Evolutionary conservation across 2,113 vertebrate genomes (phyloP).

Genomic region (Xerus inauris): DNA sequence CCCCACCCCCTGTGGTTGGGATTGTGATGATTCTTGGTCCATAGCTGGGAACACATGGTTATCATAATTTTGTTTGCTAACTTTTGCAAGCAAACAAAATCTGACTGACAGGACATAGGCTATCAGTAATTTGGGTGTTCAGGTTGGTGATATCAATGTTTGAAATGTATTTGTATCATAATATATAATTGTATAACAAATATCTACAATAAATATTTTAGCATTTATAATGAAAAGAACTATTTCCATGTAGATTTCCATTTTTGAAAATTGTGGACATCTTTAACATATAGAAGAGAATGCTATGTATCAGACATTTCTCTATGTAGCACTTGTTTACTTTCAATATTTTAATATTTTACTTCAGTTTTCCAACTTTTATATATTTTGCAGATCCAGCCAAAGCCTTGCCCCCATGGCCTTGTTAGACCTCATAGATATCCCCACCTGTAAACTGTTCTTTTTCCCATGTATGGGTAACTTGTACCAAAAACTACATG

Average conservation of each 20-base stretch:
- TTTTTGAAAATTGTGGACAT: background rate
- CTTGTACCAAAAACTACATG: background rate
- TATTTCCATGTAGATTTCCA: background rate
- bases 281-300: background rate
- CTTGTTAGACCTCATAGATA: rapidly evolving
- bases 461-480: background rate
- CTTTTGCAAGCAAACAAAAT: no score
- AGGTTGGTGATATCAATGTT: background rate
- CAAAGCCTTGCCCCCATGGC: rapidly evolving
- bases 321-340: background rate
- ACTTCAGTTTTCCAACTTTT: background rate
- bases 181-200: constrained; percentile 83
- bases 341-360: background rate
- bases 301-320: background rate
- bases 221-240: constrained; percentile 69
- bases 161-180: constrained; percentile 81
- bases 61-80: no score
- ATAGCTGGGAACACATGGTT: no score
- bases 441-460: rapidly evolving
- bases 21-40: no score
- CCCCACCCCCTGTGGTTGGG: no score
- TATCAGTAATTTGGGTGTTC: no score
- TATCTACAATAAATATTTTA: constrained; percentile 86
- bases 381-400: background rate
- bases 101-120: no score